phyloP scores from a whole-genome alignment of 2,113 vertebrate genomes.

The Xiphophorus maculatus region DNA sequence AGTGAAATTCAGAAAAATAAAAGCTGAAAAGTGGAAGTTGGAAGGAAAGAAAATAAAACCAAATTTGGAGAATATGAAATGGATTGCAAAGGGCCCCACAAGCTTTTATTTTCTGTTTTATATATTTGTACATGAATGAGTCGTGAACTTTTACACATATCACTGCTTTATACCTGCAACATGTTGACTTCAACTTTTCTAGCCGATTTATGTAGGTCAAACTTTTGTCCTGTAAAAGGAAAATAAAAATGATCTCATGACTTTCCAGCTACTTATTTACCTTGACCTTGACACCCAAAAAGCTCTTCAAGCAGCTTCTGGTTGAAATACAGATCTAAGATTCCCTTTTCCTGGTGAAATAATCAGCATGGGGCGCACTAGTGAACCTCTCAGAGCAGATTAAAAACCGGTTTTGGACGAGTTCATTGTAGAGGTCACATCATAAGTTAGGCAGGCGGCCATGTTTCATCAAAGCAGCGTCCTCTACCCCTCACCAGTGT shows the following conservation, averaged over 20 bases:
- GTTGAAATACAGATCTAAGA: slow-evolving; percentile 11
- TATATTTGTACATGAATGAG: no score
- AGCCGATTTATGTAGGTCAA: neutral
- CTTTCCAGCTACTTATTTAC: neutral
- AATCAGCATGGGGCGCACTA: slow-evolving; percentile 30
- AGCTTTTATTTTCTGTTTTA: no score
- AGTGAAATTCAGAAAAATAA: no score
- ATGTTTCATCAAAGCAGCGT: slow-evolving; percentile 57
- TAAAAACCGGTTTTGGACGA: slow-evolving; percentile 30
- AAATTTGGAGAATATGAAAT: no score
- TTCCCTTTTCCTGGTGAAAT: slow-evolving; percentile 7
- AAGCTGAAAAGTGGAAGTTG: no score
- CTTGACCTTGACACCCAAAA: neutral
- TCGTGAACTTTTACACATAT: no score
- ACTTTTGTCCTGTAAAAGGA: neutral
- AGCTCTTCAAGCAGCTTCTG: slow-evolving; percentile 8
- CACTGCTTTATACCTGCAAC: neutral
- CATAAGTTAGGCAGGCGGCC: slow-evolving; percentile 51
- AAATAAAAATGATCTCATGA: slow-evolving; percentile 11
- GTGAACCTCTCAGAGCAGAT: slow-evolving; percentile 40
- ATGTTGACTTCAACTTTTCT: neutral
- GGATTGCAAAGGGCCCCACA: no score
- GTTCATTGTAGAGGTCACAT: slow-evolving; percentile 49
- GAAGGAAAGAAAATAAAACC: no score
- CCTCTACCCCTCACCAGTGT: slow-evolving; percentile 26